A percentile compares a stretch with the other conserved stretches of the same genome.
These are phyloP conservation scores for Ditula angustiorana DNA, from an alignment of 2,888 invertebrate genomes.

Conservation along the genomic window DNA sequence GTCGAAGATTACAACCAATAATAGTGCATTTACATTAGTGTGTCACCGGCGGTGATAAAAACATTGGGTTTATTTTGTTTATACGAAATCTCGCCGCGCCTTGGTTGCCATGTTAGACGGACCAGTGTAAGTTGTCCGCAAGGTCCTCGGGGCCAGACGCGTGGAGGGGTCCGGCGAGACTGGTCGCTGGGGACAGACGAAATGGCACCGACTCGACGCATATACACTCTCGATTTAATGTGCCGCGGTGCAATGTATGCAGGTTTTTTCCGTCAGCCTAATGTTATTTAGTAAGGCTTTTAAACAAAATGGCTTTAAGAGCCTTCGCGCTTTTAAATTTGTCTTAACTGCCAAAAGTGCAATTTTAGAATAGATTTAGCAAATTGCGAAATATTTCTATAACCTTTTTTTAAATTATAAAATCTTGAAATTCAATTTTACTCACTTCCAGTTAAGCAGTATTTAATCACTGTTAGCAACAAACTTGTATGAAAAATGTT, in stretches of 20 bases:
- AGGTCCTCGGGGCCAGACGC: conserved; percentile 16
- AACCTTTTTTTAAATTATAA: too few species aligned
- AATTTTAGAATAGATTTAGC: background rate
- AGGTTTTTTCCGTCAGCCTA: conserved; percentile 32
- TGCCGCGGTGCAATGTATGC: conserved; percentile 5
- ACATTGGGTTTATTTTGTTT: conserved; percentile 53
- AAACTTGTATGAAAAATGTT: too few species aligned
- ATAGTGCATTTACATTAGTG: conserved; percentile 44
- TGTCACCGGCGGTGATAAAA: conserved; percentile 48
- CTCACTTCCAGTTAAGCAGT: background rate
- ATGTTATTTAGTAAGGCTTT: conserved; percentile 20
- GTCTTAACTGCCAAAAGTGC: background rate
- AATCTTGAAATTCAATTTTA: background rate
- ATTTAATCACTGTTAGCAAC: too few species aligned
- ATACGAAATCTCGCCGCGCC: conserved; percentile 48
- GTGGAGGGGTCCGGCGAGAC: conserved; percentile 27
- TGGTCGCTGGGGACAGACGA: conserved; percentile 44
- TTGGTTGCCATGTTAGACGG: conserved; percentile 34
- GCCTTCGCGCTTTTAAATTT: background rate
- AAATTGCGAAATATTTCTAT: background rate
- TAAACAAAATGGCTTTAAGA: background rate
- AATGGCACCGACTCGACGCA: conserved; percentile 44
- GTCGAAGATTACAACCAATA: conserved; percentile 39
- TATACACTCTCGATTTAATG: conserved; percentile 29
- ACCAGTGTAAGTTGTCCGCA: conserved; percentile 29